These are phyloP conservation scores for Thripadectes ignobilis DNA, from an alignment of 2,797 vertebrate species.

Conservation along the genomic window DNA sequence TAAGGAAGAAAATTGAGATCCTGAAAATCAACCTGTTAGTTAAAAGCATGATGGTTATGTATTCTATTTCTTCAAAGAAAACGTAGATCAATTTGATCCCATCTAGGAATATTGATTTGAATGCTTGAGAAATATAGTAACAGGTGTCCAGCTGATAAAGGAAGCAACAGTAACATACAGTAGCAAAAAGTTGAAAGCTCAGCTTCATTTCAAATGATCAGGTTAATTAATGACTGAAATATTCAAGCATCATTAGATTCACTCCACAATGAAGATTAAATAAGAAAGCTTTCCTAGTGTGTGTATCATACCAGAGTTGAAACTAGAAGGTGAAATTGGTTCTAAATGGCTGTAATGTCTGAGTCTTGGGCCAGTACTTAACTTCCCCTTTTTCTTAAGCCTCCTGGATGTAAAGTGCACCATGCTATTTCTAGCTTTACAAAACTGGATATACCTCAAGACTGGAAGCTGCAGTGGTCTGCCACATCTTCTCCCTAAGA, in stretches of 20 bases:
- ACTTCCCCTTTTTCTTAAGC: neutral
- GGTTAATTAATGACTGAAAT: neutral
- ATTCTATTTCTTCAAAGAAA: neutral
- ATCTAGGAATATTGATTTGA: neutral
- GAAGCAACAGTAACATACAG: neutral
- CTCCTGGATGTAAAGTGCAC: neutral
- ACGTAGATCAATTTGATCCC: neutral
- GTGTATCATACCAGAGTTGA: neutral
- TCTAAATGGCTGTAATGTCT: neutral
- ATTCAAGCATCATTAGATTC: neutral
- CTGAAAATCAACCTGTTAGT: neutral
- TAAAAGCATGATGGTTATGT: neutral
- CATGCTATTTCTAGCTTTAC: neutral
- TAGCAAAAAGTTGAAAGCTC: neutral
- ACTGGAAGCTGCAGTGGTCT: neutral
- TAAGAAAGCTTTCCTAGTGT: neutral
- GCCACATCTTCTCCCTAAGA: neutral
- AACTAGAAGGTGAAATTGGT: neutral
- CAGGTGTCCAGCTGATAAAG: neutral
- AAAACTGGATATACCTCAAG: neutral
- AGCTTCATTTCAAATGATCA: neutral
- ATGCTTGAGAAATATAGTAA: neutral
- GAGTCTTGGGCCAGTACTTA: neutral
- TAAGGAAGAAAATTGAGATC: neutral
- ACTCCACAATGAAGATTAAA: neutral